Conservation (phyloP, 2,113 vertebrate species). For the Stercorarius parasiticus region DNA sequence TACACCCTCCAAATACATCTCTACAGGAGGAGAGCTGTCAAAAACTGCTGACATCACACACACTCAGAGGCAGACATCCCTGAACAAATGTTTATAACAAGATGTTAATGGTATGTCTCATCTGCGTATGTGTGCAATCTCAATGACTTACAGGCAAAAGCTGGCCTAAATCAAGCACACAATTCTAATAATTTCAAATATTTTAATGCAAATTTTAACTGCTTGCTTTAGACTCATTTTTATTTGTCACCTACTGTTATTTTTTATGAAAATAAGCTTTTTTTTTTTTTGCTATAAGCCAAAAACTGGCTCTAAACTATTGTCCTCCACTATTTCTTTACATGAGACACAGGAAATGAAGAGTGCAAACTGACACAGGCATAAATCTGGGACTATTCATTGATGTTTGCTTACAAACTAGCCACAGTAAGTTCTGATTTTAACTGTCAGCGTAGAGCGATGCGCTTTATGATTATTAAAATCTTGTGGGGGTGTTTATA, state of each 20-base stretch:
- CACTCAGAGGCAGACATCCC: not conserved
- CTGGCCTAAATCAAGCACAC: not conserved
- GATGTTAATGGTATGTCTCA: not conserved
- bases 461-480: not conserved
- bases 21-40: not conserved
- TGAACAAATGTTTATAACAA: not conserved
- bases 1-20: not conserved
- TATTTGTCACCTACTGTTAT: not conserved
- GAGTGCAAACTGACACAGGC: not conserved
- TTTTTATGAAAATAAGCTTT: not conserved
- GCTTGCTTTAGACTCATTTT: not conserved
- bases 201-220: not conserved
- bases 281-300: not conserved
- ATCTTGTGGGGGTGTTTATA: not conserved
- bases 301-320: not conserved
- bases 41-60: not conserved
- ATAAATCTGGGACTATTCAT: not conserved
- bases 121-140: rapidly evolving
- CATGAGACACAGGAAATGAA: not conserved
- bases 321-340: not conserved
- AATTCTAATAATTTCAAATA: not conserved
- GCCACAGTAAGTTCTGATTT: not conserved
- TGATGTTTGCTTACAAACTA: not conserved
- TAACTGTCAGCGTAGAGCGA: not conserved
- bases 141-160: not conserved